Conservation (phyloP, 2,113 vertebrate species). For the Cottus gobio region DNA sequence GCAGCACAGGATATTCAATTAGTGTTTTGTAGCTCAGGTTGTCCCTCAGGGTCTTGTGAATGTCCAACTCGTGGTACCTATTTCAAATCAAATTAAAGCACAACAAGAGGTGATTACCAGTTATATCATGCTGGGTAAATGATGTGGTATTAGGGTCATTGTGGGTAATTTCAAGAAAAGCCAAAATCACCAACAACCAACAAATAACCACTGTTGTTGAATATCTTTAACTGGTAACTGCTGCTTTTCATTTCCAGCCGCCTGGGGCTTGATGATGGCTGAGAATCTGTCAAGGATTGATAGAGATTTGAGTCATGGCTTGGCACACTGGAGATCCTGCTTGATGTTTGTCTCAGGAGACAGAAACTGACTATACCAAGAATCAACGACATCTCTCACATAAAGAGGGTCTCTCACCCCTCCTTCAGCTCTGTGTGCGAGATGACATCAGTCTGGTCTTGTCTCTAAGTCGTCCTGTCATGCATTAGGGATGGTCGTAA, state of each 20-base stretch:
- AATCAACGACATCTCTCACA: constrained; percentile 51
- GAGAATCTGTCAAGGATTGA: constrained; percentile 36
- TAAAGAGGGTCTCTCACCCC: background rate
- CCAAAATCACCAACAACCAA: background rate
- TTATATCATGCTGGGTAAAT: background rate
- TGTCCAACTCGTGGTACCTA: constrained; percentile 91
- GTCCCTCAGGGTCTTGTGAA: constrained; percentile 86
- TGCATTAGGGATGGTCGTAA: constrained; percentile 63
- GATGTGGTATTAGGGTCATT: background rate
- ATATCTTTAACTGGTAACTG: constrained; percentile 1
- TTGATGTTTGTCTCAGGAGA: constrained; percentile 32
- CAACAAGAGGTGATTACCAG: constrained; percentile 13
- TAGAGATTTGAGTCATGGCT: constrained; percentile 51
- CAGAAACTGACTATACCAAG: constrained; percentile 59
- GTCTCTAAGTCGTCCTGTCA: constrained; percentile 60
- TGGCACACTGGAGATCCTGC: constrained; percentile 23
- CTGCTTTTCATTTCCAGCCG: constrained; percentile 25
- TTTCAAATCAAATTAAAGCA: constrained; percentile 60
- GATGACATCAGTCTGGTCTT: constrained; percentile 66
- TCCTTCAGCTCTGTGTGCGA: constrained; percentile 34
- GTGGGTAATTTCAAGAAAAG: background rate
- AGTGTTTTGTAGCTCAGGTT: constrained; percentile 91
- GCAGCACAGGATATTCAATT: constrained; percentile 92
- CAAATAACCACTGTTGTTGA: background rate
- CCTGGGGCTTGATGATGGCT: constrained; percentile 4